phyloP scores from a whole-genome alignment of 2,113 vertebrate species.

The Pluvianellus socialis region DNA sequence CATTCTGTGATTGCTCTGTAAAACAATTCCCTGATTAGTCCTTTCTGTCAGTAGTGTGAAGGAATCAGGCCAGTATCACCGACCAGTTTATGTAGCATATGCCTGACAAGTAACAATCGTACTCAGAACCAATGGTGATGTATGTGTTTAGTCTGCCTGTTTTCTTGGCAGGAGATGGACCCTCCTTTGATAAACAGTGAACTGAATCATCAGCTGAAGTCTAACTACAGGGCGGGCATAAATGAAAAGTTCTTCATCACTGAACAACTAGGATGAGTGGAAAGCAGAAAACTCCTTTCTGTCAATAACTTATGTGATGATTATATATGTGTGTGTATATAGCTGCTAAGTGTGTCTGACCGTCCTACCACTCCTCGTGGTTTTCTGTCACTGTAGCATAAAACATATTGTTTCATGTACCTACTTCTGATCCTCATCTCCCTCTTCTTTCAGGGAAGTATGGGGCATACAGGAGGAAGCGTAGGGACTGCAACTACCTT shows the following conservation, averaged over 20 bases:
- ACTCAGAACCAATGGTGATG: not conserved
- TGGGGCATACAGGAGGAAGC: not conserved
- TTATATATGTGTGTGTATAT: not conserved
- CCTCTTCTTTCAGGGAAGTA: not conserved
- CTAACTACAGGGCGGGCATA: not conserved
- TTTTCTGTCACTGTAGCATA: not conserved
- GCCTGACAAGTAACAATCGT: not conserved
- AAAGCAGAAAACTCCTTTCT: not conserved
- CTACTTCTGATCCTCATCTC: not conserved
- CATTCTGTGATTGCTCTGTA: not conserved
- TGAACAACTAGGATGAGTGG: not conserved
- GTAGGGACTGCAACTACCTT: not conserved
- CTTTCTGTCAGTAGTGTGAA: not conserved
- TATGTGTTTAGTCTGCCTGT: not conserved
- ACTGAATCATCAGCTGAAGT: not conserved
- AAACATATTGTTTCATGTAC: not conserved
- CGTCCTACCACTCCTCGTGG: not conserved
- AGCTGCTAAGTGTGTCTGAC: not conserved
- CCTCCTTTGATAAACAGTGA: not conserved
- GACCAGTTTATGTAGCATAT: not conserved
- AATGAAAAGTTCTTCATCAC: not conserved
- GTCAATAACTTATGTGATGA: not conserved
- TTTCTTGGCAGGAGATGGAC: not conserved
- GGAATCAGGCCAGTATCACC: not conserved
- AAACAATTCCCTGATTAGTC: not conserved